Conservation (phyloP, 2,113 vertebrate genomes). For the Camelus dromedarius region DNA sequence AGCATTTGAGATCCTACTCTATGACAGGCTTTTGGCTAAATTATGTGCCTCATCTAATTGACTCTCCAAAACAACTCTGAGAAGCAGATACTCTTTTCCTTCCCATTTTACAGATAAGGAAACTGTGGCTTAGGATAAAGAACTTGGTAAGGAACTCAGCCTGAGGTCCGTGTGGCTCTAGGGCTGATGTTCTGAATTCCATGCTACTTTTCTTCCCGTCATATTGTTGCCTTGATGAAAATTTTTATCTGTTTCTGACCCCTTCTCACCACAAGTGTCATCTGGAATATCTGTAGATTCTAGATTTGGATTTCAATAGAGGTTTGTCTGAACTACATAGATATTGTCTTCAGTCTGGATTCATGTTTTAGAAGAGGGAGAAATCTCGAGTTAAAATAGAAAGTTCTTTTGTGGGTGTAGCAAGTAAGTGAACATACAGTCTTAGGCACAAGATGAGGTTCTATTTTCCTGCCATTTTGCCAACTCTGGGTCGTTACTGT, state of each 20-base stretch:
- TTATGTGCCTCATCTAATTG: background rate
- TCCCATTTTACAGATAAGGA: background rate
- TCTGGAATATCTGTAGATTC: conserved; percentile 4
- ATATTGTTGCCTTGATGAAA: background rate
- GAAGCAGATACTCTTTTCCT: background rate
- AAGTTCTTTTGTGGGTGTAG: conserved; percentile 44
- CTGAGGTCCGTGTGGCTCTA: background rate
- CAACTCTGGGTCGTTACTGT: background rate
- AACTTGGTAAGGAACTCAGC: background rate
- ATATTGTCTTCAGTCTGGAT: background rate
- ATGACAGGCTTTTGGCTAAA: background rate
- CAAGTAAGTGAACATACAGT: conserved; percentile 1
- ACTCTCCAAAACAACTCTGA: background rate
- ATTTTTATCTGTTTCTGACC: background rate
- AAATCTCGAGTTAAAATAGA: conserved; percentile 56
- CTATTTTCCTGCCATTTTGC: conserved; percentile 66
- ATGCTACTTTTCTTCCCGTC: background rate
- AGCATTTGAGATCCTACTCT: background rate
- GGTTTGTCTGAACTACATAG: background rate
- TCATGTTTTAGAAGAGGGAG: conserved; percentile 18
- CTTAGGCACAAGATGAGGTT: conserved; percentile 52
- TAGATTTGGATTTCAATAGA: background rate
- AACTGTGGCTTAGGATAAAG: background rate
- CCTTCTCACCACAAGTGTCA: background rate
- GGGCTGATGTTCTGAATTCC: background rate